Evolutionary conservation across 2,797 vertebrate species (phyloP).

Genomic region (Myotis pilosus): DNA sequence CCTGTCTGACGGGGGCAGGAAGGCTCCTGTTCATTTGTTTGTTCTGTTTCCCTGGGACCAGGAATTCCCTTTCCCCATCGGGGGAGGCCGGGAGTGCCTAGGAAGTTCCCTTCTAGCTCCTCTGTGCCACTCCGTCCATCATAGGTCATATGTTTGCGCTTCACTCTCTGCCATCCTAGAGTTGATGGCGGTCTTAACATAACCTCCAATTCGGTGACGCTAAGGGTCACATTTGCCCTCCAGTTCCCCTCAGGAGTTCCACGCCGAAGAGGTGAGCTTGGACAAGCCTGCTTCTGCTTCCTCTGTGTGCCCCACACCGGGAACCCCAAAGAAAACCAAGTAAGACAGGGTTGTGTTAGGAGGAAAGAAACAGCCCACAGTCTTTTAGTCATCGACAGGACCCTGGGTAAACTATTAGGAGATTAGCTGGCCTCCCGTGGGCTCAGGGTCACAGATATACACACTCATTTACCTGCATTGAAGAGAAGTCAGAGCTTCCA

Average conservation of each 20-base stretch:
- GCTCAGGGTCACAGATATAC: background rate
- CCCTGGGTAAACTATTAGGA: constrained; percentile 42
- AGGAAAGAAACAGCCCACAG: constrained; percentile 41
- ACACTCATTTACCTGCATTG: background rate
- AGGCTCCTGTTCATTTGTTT: background rate
- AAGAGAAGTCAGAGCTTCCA: background rate
- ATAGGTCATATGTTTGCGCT: background rate
- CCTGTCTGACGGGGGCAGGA: background rate
- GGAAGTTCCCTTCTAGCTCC: background rate
- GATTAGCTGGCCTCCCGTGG: constrained; percentile 50
- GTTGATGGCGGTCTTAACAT: background rate
- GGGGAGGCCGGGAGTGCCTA: background rate
- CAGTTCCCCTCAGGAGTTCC: background rate
- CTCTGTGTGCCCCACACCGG: accelerated
- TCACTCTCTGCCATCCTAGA: background rate
- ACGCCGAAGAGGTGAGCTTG: background rate
- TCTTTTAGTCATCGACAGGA: constrained; percentile 51
- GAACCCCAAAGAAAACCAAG: constrained; percentile 1
- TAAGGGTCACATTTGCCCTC: background rate
- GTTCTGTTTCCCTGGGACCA: background rate
- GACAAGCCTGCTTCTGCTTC: background rate
- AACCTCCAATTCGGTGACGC: background rate
- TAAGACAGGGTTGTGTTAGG: background rate
- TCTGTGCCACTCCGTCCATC: background rate
- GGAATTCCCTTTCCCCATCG: background rate